Conservation (phyloP, 1,140 invertebrate genomes). For the Psilanteris sp. region DNA sequence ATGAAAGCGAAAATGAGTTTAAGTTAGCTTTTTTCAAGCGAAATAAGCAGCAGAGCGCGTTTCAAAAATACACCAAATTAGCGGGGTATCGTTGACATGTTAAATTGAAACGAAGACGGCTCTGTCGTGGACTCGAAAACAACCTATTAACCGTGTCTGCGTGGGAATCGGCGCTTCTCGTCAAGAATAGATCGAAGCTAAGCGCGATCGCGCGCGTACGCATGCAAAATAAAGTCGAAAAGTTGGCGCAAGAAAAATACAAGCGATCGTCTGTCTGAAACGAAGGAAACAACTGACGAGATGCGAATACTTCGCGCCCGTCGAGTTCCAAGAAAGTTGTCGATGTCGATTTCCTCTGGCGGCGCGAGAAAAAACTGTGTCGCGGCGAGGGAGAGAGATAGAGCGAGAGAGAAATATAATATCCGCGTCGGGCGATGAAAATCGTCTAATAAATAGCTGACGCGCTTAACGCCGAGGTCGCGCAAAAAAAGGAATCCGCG, state of each 20-base stretch:
- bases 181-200: conserved; percentile 24
- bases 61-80: conserved; percentile 11
- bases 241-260: conserved; percentile 35
- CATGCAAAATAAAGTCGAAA: conserved; percentile 6
- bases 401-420: too few relatives aligned
- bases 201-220: background rate
- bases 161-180: background rate
- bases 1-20: conserved; percentile 6
- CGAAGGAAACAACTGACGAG: conserved; percentile 40
- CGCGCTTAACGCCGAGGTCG: conserved; percentile 55
- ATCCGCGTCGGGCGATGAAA: conserved; percentile 21
- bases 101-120: conserved; percentile 25
- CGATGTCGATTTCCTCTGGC: conserved; percentile 65
- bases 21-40: conserved; percentile 14
- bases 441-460: conserved; percentile 36
- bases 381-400: conserved; percentile 30
- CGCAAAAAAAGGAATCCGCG: conserved; percentile 66
- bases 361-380: conserved; percentile 19
- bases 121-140: conserved; percentile 12
- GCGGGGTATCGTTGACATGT: conserved; percentile 24
- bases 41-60: conserved; percentile 1
- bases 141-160: conserved; percentile 18
- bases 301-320: conserved; percentile 54
- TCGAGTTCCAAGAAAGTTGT: conserved; percentile 57
- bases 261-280: conserved; percentile 24